Evolutionary conservation across 1,140 invertebrate species (phyloP), one percentile per base, ranked within the genome.

Genomic region (Sarcophaga bullata): DNA sequence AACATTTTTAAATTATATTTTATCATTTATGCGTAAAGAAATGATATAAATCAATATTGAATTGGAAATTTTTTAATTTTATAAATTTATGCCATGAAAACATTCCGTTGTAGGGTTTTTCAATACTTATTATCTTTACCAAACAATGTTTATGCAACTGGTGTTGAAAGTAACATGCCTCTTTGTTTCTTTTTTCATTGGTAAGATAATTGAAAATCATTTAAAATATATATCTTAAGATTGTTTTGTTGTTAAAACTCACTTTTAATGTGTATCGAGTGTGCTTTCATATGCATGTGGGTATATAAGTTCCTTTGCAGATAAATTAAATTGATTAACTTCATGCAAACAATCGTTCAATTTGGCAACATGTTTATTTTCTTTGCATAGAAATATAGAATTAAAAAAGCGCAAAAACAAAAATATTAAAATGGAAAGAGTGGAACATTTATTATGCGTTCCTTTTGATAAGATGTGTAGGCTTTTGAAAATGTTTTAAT

Each of bases 81-180:
- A 68, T 68, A 19, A 68, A 68, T 68, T 68, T 68, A 68, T 68
- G 62, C 62, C 62, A 68, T 68, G 62, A 68, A 68, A 68, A 19
- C 54, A 68, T 68, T 19, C 62, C 62, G 10, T 68, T 68, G 19
- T 68, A 2, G 17, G 17, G 10, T 68, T 68, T 52, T 13, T 68
- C 17, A 19, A 19, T 68, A 25, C 2, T 68, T 68, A 17, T 1
- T 68, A 7, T 68, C 8, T 68, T 68, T 25, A 19, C 10, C n/a
- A 19, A 9, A 25, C 19, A 19, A 5, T 58, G 15, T 58, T n/a
- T 58, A 58, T 58, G 15, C 54, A 68, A 68, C n/a, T 68, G 62
- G 8, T 68, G 62, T n/a, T 68, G 62, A 68, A 68, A 68, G 62
- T 68, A 68, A 68, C 62, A 68, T 10, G 25, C 25, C 25, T 37